Evolutionary conservation across 1,140 invertebrate species (phyloP), one percentile per base, ranked within the genome.

Genomic region (Chrysomallon squamiferum): DNA sequence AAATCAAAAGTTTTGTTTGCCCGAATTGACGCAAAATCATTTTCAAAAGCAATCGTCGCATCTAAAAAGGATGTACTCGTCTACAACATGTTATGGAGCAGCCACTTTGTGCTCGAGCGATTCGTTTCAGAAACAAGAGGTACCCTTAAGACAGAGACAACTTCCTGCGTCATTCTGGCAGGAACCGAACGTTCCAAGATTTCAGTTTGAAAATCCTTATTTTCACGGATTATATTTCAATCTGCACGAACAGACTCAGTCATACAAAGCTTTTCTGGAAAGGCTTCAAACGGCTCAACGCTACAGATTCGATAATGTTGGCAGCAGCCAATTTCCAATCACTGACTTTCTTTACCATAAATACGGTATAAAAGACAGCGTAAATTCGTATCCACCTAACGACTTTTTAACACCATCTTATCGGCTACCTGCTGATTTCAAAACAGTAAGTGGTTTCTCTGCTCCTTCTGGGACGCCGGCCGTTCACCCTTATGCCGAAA

Each of bases 91-190:
- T 38, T 38, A 38, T 38, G 15, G 15, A 15, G 35, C 35, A 15
- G 35, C 6, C 35, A 38, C 35, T 5, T 38, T 38, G 5, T 38
- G 15, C 15, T 15, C 35, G 15, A 15, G 35, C 6, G 35, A 38
- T 5, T 5, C 15, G 6, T 38, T 38, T 15, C 35, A 54, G 22
- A 54, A 54, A 15, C 29, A 25, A 5, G 50, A 54, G 3, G 50
- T 54, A 18, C 50, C 50, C 29, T 22, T 54, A 11, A 20, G 50
- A 54, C 50, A 54, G 50, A 18, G 50, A 25, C 50, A 54, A 18
- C 50, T 54, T 15, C 50, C 50, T 4, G 50, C 50, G 29, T 54
- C 50, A 27, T 54, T 54, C 50, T 54, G 50, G 50, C 22, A 54
- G 50, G 50, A 54, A 27, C 50, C 50, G 15, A 54, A 54, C 25